phyloP scores from a whole-genome alignment of 2,797 vertebrate species.

The Salarias fasciatus region DNA sequence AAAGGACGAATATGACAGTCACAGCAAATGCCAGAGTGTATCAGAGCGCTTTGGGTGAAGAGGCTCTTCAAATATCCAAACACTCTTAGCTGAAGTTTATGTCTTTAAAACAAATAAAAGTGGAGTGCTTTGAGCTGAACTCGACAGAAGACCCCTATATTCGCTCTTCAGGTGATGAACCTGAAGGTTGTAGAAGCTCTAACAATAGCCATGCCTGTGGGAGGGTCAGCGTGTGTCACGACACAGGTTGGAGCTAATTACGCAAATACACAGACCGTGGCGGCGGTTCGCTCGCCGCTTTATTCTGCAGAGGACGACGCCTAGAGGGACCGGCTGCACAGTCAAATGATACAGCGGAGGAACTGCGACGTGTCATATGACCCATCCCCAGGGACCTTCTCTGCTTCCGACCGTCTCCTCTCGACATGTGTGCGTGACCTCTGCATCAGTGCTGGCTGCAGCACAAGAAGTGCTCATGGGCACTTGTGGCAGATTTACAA shows the following conservation, averaged over 20 bases:
- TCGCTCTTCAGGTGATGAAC: conserved; percentile 2
- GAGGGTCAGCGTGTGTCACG: conserved; percentile 35
- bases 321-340: conserved; percentile 69
- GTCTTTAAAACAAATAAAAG: neutral
- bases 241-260: conserved; percentile 34
- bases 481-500: conserved; percentile 37
- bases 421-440: conserved; percentile 46
- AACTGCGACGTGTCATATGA: conserved; percentile 75
- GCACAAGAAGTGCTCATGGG: conserved; percentile 53
- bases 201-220: conserved; percentile 22
- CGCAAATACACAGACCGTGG: conserved; percentile 21
- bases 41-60: too few species aligned
- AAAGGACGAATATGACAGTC: too few species aligned
- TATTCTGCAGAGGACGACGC: conserved; percentile 67
- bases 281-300: conserved; percentile 53
- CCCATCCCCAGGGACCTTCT: conserved; percentile 66
- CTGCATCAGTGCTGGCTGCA: conserved; percentile 20
- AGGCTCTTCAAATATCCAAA: too few species aligned
- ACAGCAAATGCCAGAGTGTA: too few species aligned
- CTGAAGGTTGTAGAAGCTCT: neutral
- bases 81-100: too few species aligned
- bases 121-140: neutral
- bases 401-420: conserved; percentile 57
- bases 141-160: neutral
- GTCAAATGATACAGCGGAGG: conserved; percentile 75